These are phyloP conservation scores for Pseudocheirus occidentalis DNA, from an alignment of 2,797 vertebrate species.

Conservation along the genomic window DNA sequence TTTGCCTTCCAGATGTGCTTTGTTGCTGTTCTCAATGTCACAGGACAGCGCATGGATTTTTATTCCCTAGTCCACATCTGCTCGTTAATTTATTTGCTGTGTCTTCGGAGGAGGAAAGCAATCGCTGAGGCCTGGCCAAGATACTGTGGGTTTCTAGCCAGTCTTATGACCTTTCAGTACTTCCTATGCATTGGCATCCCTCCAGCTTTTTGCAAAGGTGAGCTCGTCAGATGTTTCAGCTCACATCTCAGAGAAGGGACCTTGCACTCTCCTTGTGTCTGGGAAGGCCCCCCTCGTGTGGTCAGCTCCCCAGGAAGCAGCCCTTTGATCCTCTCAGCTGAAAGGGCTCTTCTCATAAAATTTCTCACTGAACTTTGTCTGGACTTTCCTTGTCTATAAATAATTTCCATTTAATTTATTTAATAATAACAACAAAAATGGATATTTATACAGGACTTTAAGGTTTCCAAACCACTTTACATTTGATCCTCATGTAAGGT, in stretches of 20 bases:
- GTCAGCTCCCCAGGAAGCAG: background rate
- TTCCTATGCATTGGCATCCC: slow-evolving; percentile 87
- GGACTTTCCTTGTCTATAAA: background rate
- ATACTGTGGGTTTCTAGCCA: slow-evolving; percentile 88
- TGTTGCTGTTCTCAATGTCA: slow-evolving; percentile 85
- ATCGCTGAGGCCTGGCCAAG: slow-evolving; percentile 89
- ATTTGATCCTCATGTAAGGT: background rate
- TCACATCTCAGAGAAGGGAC: background rate
- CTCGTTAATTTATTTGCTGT: slow-evolving; percentile 85
- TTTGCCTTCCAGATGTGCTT: slow-evolving; percentile 83
- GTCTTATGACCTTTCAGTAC: slow-evolving; percentile 87
- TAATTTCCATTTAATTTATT: background rate
- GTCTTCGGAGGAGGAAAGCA: slow-evolving; percentile 85
- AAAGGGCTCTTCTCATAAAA: background rate
- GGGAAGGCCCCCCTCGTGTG: background rate
- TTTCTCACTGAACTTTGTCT: background rate
- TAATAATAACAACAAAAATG: background rate
- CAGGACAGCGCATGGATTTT: slow-evolving; percentile 88
- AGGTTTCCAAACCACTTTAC: background rate
- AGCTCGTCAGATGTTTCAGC: background rate
- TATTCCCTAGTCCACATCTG: slow-evolving; percentile 84
- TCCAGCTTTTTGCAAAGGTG: slow-evolving; percentile 87
- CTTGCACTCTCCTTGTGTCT: background rate
- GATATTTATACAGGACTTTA: background rate
- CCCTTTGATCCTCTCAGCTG: background rate